Percentiles rank a stretch among this genome's conserved stretches.
phyloP scores from a whole-genome alignment of 2,888 invertebrate genomes.

The Catonia carolina region DNA sequence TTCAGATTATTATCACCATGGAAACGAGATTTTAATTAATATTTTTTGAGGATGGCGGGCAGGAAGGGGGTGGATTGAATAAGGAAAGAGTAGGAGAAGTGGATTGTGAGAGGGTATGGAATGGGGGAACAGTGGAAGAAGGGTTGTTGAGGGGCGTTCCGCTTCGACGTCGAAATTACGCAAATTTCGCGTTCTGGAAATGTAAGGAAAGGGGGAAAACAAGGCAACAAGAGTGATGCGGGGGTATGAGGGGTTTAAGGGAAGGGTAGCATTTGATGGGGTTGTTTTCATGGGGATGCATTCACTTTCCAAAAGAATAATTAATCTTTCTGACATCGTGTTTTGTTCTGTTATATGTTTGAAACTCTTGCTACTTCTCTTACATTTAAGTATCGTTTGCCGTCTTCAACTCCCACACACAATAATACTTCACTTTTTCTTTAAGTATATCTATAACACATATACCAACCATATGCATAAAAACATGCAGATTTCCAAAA shows the following conservation, averaged over 20 bases:
- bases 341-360: constrained; percentile 8
- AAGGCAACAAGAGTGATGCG: background rate
- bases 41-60: constrained; percentile 20
- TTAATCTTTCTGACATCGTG: constrained; percentile 13
- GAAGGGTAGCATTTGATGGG: constrained; percentile 7
- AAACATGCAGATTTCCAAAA: too few species aligned
- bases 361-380: too few species aligned
- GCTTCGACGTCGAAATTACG: constrained; percentile 25
- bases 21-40: constrained; percentile 27
- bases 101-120: constrained; percentile 8
- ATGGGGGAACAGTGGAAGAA: constrained; percentile 9
- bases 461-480: too few species aligned
- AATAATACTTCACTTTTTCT: too few species aligned
- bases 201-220: constrained; percentile 23
- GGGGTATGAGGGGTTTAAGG: background rate
- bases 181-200: constrained; percentile 25
- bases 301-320: constrained; percentile 13
- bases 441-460: too few species aligned
- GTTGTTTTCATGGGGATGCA: constrained; percentile 15
- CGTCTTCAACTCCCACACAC: too few species aligned
- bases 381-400: too few species aligned
- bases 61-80: constrained; percentile 21
- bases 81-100: constrained; percentile 13
- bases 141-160: constrained; percentile 14
- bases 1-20: constrained; percentile 26